Base-by-base conservation (phyloP, 2,113 vertebrate species). In the Sander lucioperca region DNA sequence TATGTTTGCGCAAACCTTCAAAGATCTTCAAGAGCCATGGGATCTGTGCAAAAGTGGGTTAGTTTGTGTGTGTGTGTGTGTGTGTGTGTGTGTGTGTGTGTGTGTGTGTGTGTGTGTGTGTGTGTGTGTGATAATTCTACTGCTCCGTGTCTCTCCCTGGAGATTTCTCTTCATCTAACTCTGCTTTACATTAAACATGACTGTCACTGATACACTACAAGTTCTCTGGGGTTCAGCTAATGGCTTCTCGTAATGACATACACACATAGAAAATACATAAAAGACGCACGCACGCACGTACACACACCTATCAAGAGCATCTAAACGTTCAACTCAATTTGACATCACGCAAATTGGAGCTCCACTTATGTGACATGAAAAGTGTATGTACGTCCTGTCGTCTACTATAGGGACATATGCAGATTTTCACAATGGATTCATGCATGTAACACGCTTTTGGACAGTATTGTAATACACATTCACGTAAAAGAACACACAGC, bases 151-250 rank as follows among this genome's bases (percentile, higher is more conserved):
- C 43, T 23, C 47, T 80, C 86, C 69, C 82, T 10, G n/a, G 81
- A 83, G 74, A 77, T 18, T 74, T 54, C 57, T 71, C 75, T 75
- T 80, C n/a, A 71, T 78, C 53, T 50, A 15, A 23, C 61, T 82
- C 47, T 59, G 62, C 62, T n/a, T 65, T 54, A 67, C 71, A 74
- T 85, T 78, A 79, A 83, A 82, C 82, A 77, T 25, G 66, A 65
- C 39, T 69, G 48, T 74, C 30, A 70, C 43, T n/a, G 39, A 72
- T 66, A 47, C 10, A 51, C 65, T 64, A 54, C 80, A 81, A 36
- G 51, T 77, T 81, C 80, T 76, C 67, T 18, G 72, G 54, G 74
- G 15, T 59, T 79, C 39, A 2, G 36, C 67, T 68, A 71, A 81
- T 58, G 77, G 65, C 39, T 66, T 82, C 53, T 72, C 45, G 36